phyloP scores from a whole-genome alignment of 2,113 vertebrate genomes.

The Oceanodroma tethys region DNA sequence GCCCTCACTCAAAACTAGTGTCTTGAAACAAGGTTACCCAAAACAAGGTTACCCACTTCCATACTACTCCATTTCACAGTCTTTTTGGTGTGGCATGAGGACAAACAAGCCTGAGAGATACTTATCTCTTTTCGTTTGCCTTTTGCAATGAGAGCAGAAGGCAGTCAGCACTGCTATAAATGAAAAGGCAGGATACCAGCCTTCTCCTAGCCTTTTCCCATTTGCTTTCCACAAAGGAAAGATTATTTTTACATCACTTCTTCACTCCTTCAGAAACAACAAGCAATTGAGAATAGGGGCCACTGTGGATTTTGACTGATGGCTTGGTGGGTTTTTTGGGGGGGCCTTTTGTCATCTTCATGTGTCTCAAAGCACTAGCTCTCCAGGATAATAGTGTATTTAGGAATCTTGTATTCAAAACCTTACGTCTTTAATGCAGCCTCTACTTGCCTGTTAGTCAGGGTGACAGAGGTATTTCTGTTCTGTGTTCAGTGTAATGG shows the following conservation, averaged over 20 bases:
- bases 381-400: neutral
- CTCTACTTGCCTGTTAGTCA: neutral
- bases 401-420: neutral
- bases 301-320: neutral
- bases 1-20: neutral
- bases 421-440: neutral
- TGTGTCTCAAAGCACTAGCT: neutral
- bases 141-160: neutral
- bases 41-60: neutral
- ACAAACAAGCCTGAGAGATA: neutral
- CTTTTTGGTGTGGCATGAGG: no score
- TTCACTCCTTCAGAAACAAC: neutral
- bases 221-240: neutral
- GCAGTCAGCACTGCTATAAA: neutral
- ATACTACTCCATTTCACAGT: neutral
- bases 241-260: fast-evolving
- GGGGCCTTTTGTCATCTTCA: neutral
- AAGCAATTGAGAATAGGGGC: neutral
- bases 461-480: neutral
- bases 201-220: neutral
- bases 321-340: neutral
- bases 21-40: neutral
- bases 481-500: neutral
- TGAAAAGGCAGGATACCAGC: neutral
- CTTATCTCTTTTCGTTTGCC: neutral